Percentiles rank a stretch among this genome's conserved stretches.
Conservation (phyloP, 2,888 invertebrate species). For the Drosophila mimetica region DNA sequence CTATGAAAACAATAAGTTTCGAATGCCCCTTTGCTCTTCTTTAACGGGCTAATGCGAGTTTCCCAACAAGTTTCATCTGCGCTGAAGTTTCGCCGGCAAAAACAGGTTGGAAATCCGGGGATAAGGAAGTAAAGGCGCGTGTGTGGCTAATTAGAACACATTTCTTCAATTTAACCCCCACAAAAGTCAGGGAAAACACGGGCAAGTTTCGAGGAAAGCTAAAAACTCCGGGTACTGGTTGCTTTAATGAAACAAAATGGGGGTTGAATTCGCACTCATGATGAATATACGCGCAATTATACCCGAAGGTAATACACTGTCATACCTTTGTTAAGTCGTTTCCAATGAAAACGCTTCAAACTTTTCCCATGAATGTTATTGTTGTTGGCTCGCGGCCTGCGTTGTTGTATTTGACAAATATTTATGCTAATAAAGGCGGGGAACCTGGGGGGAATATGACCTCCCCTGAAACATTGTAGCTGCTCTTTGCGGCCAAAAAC, state of each 20-base stretch:
- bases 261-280: conserved; percentile 42
- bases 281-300: conserved; percentile 27
- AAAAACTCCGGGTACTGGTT: conserved; percentile 32
- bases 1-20: conserved; percentile 66
- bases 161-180: conserved; percentile 76
- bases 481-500: conserved; percentile 49
- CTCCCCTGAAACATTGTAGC: conserved; percentile 15
- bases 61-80: conserved; percentile 69
- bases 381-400: conserved; percentile 45
- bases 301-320: conserved; percentile 28
- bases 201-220: conserved; percentile 39
- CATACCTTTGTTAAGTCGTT: conserved; percentile 68
- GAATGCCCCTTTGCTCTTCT: conserved; percentile 47
- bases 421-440: conserved; percentile 73
- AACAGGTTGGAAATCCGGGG: conserved; percentile 8
- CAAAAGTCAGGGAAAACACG: conserved; percentile 42
- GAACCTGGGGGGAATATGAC: background rate
- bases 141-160: conserved; percentile 78
- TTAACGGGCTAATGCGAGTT: conserved; percentile 76
- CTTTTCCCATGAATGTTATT: conserved; percentile 68
- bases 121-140: conserved; percentile 45
- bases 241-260: conserved; percentile 68
- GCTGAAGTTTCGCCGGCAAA: conserved; percentile 48
- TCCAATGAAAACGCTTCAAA: conserved; percentile 74
- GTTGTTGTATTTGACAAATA: conserved; percentile 73